A percentile compares a stretch with the other conserved stretches of the same genome.
Evolutionary conservation across 2,888 invertebrate genomes (phyloP).

Genomic region (Pinctada fucata): DNA sequence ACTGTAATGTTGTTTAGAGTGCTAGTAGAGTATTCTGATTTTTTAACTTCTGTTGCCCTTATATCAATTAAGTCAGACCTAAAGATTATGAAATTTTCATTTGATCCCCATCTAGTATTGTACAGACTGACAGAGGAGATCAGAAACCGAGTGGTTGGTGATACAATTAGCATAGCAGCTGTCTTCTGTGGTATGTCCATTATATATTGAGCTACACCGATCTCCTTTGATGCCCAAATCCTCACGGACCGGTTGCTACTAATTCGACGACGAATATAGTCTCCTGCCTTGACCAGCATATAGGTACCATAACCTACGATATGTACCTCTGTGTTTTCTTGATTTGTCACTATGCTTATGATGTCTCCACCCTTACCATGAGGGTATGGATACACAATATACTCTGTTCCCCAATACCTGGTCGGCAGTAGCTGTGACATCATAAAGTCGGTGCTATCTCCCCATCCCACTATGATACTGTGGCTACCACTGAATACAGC

Average conservation of each 20-base stretch:
- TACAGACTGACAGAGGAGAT: too few relatives aligned
- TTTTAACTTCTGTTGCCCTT: too few relatives aligned
- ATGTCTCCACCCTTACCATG: neutral
- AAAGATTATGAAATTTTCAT: too few relatives aligned
- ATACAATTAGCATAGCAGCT: neutral
- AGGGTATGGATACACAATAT: conserved; percentile 3
- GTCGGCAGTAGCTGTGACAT: conserved; percentile 6
- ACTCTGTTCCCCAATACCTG: neutral
- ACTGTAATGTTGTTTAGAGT: too few relatives aligned
- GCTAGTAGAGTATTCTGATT: too few relatives aligned
- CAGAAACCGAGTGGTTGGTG: neutral
- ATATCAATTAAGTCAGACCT: too few relatives aligned
- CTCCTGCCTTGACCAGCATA: neutral
- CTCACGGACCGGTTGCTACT: neutral
- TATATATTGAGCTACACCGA: conserved; percentile 1
- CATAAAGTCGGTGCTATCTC: neutral
- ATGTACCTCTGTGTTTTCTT: neutral
- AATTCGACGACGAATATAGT: conserved; percentile 4
- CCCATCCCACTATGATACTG: too few relatives aligned
- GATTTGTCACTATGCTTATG: neutral
- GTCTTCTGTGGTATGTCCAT: neutral
- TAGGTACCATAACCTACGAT: neutral
- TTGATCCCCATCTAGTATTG: too few relatives aligned
- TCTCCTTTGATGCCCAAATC: conserved; percentile 1
- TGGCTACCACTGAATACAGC: too few relatives aligned